phyloP scores from a whole-genome alignment of 2,888 invertebrate species.

The Phyllotreta cruciferae region DNA sequence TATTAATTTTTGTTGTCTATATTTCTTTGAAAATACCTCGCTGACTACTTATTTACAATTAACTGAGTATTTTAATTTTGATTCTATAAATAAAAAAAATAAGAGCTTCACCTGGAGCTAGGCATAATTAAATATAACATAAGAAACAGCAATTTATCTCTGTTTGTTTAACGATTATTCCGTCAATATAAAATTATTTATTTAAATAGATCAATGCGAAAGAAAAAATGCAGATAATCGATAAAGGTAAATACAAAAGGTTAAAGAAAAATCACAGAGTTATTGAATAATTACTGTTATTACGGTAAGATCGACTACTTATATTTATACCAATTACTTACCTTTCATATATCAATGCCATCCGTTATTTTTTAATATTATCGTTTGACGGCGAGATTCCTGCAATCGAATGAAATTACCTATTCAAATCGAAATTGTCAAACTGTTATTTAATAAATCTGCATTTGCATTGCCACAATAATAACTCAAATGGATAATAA shows the following conservation, averaged over 20 bases:
- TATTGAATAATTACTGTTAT: constrained; percentile 35
- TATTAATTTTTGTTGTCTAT: too few relatives aligned
- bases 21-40: too few relatives aligned
- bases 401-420: constrained; percentile 34
- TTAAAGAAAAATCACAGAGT: constrained; percentile 25
- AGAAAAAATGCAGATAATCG: constrained; percentile 27
- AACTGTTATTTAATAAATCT: constrained; percentile 1
- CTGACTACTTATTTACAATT: too few relatives aligned
- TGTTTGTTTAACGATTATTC: too few relatives aligned
- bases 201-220: constrained; percentile 11
- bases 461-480: neutral
- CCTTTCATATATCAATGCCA: constrained; percentile 42
- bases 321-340: constrained; percentile 35
- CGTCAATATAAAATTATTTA: neutral
- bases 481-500: constrained; percentile 1
- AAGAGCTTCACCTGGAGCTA: too few relatives aligned
- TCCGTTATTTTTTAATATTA: constrained; percentile 33
- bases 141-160: too few relatives aligned
- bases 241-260: constrained; percentile 36
- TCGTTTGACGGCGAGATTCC: constrained; percentile 28
- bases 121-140: too few relatives aligned
- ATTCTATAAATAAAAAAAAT: too few relatives aligned
- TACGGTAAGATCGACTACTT: constrained; percentile 27
- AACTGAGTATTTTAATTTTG: too few relatives aligned
- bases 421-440: constrained; percentile 31